A percentile compares a stretch with the other conserved stretches of the same genome.
Evolutionary conservation across 2,113 vertebrate species (phyloP).

Genomic region (Larimichthys crocea): DNA sequence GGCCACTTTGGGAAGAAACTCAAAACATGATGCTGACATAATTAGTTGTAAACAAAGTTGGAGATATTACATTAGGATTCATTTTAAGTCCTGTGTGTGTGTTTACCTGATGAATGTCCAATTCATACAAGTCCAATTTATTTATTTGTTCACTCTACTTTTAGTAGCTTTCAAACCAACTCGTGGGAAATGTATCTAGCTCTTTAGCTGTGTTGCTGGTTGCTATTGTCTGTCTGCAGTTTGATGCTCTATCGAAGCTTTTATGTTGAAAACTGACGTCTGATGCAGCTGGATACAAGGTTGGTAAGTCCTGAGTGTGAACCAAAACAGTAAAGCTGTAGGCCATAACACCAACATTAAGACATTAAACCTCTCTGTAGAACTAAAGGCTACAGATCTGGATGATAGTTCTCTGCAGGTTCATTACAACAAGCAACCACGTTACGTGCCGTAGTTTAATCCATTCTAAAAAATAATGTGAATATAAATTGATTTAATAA

Average conservation of each 20-base stretch:
- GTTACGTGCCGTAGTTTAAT: background rate
- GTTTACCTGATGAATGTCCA: background rate
- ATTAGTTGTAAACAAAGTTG: background rate
- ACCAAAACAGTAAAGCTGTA: background rate
- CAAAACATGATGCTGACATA: no score
- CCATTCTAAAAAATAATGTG: background rate
- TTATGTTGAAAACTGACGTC: background rate
- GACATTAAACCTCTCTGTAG: background rate
- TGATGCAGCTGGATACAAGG: background rate
- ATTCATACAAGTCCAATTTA: background rate
- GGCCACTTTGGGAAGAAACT: background rate
- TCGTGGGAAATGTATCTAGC: background rate
- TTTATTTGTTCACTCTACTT: background rate
- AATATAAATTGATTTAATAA: background rate
- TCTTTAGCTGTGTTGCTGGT: background rate
- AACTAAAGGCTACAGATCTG: background rate
- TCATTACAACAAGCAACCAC: conserved; percentile 2
- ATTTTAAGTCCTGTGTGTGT: no score
- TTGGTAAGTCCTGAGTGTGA: background rate
- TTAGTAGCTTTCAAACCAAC: background rate
- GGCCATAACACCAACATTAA: background rate
- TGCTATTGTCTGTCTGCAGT: background rate
- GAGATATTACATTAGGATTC: background rate
- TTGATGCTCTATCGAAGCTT: background rate
- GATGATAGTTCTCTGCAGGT: background rate